Percentiles rank a stretch among this genome's conserved stretches.
Evolutionary conservation across 2,113 vertebrate genomes (phyloP).

Genomic region (Nothobranchius kuhntae): DNA sequence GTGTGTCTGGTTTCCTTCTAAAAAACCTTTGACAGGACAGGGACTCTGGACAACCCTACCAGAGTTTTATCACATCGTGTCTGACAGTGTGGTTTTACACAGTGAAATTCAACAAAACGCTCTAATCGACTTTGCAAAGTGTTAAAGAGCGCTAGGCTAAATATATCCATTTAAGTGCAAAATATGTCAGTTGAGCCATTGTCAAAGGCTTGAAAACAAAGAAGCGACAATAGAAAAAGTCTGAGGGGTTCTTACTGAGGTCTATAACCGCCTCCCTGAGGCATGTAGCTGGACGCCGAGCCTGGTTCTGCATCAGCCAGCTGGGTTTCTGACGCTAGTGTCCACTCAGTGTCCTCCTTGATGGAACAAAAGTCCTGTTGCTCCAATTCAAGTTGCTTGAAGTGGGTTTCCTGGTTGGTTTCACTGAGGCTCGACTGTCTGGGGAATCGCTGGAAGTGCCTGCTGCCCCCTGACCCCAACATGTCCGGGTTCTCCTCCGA

Average conservation of each 20-base stretch:
- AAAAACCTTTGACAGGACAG: neutral
- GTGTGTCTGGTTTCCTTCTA: too few species aligned
- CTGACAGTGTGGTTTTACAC: neutral
- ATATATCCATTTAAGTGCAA: slow-evolving; percentile 12
- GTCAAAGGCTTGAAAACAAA: neutral
- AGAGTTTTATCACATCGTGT: neutral
- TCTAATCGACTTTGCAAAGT: slow-evolving; percentile 6
- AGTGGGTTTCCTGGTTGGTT: slow-evolving; percentile 4
- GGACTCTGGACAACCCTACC: neutral
- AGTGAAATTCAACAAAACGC: neutral
- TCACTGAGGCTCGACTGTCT: slow-evolving; percentile 68
- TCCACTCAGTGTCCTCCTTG: slow-evolving; percentile 69
- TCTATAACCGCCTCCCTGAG: slow-evolving; percentile 89
- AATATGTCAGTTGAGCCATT: slow-evolving; percentile 5
- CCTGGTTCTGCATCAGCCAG: slow-evolving; percentile 45
- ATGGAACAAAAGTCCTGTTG: slow-evolving; percentile 72
- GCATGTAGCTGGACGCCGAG: slow-evolving; percentile 81
- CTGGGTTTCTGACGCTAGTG: slow-evolving; percentile 49
- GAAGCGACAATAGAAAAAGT: neutral
- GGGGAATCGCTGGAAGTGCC: slow-evolving; percentile 71
- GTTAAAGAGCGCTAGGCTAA: neutral
- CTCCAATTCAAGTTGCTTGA: slow-evolving; percentile 45
- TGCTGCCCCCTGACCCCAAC: slow-evolving; percentile 63
- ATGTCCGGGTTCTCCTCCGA: slow-evolving; percentile 84
- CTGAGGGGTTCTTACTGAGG: slow-evolving; percentile 80